Evolutionary conservation across 2,888 invertebrate species (phyloP).

Genomic region (Lasioglossum leucozonium): DNA sequence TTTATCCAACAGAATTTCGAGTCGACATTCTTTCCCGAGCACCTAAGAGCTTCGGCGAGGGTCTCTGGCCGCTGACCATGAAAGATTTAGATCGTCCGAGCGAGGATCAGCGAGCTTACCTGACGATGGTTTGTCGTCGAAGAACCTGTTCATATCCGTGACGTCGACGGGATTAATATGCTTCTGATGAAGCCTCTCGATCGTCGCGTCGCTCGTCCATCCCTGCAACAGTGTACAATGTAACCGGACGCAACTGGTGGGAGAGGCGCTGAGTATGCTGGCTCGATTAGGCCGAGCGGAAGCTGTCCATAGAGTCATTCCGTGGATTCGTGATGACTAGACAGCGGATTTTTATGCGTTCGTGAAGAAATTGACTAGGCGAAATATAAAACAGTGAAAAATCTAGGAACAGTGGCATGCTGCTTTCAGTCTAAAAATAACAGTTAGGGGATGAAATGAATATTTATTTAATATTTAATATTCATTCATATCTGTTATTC

Average conservation of each 20-base stretch:
- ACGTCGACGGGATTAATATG: constrained; percentile 67
- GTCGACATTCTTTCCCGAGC: neutral
- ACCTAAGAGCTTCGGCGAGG: neutral
- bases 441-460: too few species aligned
- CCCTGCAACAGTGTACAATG: constrained; percentile 69
- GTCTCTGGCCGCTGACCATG: too few species aligned
- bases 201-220: constrained; percentile 75
- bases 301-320: neutral
- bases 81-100: neutral
- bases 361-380: too few species aligned
- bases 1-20: neutral
- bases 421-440: too few species aligned
- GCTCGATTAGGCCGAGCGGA: constrained; percentile 3
- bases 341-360: too few species aligned
- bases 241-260: constrained; percentile 23
- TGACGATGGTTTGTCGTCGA: constrained; percentile 67
- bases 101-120: constrained; percentile 50
- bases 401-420: too few species aligned
- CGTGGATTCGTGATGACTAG: neutral
- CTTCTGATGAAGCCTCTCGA: constrained; percentile 66
- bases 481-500: too few species aligned
- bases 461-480: too few species aligned
- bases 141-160: constrained; percentile 74
- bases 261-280: neutral
- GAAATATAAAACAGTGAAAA: too few species aligned